Conservation (phyloP, 2,888 invertebrate genomes). For the Conchocele bisecta region DNA sequence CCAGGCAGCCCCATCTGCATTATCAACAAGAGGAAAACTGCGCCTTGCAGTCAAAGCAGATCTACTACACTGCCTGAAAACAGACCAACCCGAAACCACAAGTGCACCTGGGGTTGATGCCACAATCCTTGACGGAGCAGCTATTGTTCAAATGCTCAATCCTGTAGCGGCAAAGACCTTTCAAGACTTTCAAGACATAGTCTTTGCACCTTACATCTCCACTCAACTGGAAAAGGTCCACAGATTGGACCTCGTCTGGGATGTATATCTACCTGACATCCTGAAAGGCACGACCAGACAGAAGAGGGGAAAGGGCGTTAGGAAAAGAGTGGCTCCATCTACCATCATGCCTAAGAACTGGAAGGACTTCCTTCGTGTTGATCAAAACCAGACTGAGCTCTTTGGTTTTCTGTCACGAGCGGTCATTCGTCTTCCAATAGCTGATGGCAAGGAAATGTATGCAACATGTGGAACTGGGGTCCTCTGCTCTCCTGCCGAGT, state of each 20-base stretch:
- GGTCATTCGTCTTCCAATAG: not conserved
- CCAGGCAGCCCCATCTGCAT: not conserved
- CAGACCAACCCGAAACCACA: not conserved
- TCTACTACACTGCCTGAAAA: not conserved
- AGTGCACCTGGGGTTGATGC: not conserved
- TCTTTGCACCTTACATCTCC: not conserved
- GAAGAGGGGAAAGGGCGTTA: slow-evolving; percentile 45
- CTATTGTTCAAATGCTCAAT: not conserved
- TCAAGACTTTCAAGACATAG: not conserved
- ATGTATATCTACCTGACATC: slow-evolving; percentile 37
- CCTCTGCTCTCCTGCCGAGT: too few species aligned
- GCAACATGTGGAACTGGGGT: too few species aligned
- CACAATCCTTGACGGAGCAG: not conserved
- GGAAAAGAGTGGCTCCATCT: slow-evolving; percentile 13
- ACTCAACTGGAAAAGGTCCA: slow-evolving; percentile 26
- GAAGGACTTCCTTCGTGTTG: slow-evolving; percentile 28
- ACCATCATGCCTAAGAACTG: slow-evolving; percentile 29
- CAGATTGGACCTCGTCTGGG: slow-evolving; percentile 53
- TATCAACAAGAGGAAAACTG: not conserved
- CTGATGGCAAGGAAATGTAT: too few species aligned
- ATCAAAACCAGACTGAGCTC: slow-evolving; percentile 49
- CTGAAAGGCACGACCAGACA: slow-evolving; percentile 36
- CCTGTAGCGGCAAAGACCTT: not conserved
- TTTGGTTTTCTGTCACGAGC: slow-evolving; percentile 25
- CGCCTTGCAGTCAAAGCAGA: not conserved